phyloP scores from a whole-genome alignment of 2,797 vertebrate species.

The Hydrocynus forskahlii region DNA sequence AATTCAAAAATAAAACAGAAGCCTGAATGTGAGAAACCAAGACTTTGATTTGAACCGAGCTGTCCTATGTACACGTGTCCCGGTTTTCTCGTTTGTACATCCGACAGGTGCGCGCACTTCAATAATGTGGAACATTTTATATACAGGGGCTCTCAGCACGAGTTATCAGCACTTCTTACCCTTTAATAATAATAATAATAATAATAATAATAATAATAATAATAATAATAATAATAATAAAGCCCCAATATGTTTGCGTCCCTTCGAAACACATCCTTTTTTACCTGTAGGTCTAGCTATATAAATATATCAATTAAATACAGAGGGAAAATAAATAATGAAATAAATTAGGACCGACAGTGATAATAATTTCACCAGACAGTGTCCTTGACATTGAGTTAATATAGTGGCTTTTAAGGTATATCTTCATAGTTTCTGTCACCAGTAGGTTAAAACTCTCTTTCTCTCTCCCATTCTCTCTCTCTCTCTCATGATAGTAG shows the following conservation, averaged over 20 bases:
- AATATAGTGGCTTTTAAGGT: slow-evolving; percentile 50
- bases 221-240: slow-evolving; percentile 51
- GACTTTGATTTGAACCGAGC: slow-evolving; percentile 74
- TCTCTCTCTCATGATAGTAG: slow-evolving; percentile 7
- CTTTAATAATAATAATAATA: slow-evolving; percentile 60
- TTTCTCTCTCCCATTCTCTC: too few species aligned
- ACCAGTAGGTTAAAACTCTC: slow-evolving; percentile 51
- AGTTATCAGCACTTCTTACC: not conserved
- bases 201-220: slow-evolving; percentile 62
- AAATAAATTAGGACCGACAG: slow-evolving; percentile 47
- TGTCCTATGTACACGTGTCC: slow-evolving; percentile 79
- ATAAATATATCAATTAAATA: slow-evolving; percentile 74
- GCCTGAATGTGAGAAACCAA: slow-evolving; percentile 51
- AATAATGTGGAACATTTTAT: slow-evolving; percentile 7
- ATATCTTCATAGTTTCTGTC: slow-evolving; percentile 53
- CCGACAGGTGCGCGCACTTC: slow-evolving; percentile 3
- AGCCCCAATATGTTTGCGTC: slow-evolving; percentile 57
- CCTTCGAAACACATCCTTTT: slow-evolving; percentile 36
- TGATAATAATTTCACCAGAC: slow-evolving; percentile 54
- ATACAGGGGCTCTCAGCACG: slow-evolving; percentile 1
- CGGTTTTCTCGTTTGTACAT: slow-evolving; percentile 41
- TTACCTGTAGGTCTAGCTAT: slow-evolving; percentile 66
- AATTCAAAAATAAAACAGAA: slow-evolving; percentile 56
- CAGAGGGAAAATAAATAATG: slow-evolving; percentile 56
- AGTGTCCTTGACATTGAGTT: slow-evolving; percentile 39